These are phyloP conservation scores for Alouatta palliata DNA, from an alignment of 2,113 vertebrate genomes.

Conservation along the genomic window DNA sequence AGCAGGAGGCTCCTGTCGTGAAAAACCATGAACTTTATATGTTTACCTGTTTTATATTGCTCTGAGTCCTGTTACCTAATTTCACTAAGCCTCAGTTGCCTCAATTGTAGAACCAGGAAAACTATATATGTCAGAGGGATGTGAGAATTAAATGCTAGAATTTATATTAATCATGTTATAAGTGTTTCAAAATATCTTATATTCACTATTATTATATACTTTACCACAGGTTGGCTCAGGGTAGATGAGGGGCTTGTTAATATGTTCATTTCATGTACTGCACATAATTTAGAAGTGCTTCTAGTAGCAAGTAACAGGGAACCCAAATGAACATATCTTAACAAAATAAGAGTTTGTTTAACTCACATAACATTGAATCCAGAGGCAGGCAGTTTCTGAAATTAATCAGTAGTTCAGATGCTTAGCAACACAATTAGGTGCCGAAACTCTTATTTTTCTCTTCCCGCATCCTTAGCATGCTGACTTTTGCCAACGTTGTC, in stretches of 20 bases:
- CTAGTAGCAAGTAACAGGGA: background rate
- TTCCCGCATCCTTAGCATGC: background rate
- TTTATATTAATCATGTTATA: background rate
- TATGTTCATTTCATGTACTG: background rate
- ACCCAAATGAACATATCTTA: background rate
- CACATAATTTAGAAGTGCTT: background rate
- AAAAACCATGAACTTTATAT: background rate
- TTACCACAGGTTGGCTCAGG: background rate
- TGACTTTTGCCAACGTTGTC: background rate
- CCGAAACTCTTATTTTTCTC: background rate
- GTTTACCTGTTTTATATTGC: background rate
- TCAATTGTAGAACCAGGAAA: background rate
- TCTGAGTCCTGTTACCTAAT: background rate
- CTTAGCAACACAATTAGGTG: background rate
- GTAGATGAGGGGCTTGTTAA: background rate
- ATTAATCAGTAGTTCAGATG: background rate
- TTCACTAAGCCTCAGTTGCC: background rate
- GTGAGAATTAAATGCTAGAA: background rate
- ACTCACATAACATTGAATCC: background rate
- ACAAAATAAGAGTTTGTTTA: background rate
- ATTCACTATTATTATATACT: background rate
- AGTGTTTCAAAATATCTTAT: background rate
- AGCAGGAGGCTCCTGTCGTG: background rate
- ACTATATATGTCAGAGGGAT: background rate
- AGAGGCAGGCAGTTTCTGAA: background rate